Evolutionary conservation across 2,113 vertebrate genomes (phyloP).

Genomic region (Gnathonemus longibarbis): DNA sequence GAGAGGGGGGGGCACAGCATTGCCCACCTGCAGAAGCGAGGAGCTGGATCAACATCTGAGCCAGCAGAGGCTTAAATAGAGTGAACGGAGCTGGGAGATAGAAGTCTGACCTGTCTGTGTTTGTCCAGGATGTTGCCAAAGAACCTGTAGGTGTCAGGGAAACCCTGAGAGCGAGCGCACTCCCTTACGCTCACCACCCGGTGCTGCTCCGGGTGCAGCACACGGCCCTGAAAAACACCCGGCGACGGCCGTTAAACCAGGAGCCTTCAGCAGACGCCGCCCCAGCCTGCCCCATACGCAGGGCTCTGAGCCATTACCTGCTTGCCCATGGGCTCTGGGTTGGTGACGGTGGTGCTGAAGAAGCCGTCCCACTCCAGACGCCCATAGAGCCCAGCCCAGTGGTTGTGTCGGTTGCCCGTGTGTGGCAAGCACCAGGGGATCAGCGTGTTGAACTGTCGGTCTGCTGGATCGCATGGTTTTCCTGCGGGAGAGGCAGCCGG

Average conservation of each 20-base stretch:
- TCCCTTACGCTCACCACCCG: constrained; percentile 90
- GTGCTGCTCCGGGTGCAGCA: constrained; percentile 91
- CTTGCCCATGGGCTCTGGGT: constrained; percentile 97
- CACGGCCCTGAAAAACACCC: constrained; percentile 28
- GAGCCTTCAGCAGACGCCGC: neutral
- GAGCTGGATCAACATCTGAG: neutral
- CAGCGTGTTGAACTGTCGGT: constrained; percentile 90
- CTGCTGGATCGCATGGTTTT: constrained; percentile 76
- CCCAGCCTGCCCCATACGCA: neutral
- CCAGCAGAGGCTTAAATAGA: neutral
- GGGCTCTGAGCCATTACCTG: constrained; percentile 61
- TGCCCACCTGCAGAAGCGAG: constrained; percentile 67
- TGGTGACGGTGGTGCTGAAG: constrained; percentile 96
- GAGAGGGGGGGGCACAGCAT: constrained; percentile 85
- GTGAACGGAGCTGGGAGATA: neutral
- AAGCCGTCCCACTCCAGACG: constrained; percentile 93
- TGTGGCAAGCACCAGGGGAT: constrained; percentile 96
- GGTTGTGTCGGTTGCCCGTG: constrained; percentile 92
- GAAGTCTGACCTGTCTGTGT: constrained; percentile 76
- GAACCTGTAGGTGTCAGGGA: constrained; percentile 86
- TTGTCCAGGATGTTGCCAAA: constrained; percentile 92
- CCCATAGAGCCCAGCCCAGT: constrained; percentile 93
- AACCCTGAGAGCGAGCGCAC: constrained; percentile 89
- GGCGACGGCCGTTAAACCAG: neutral
- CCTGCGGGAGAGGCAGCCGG: constrained; percentile 39